Evolutionary conservation across 2,888 invertebrate species (phyloP), one percentile per base, ranked within the genome.

Genomic region (Nemotelus nigrinus): DNA sequence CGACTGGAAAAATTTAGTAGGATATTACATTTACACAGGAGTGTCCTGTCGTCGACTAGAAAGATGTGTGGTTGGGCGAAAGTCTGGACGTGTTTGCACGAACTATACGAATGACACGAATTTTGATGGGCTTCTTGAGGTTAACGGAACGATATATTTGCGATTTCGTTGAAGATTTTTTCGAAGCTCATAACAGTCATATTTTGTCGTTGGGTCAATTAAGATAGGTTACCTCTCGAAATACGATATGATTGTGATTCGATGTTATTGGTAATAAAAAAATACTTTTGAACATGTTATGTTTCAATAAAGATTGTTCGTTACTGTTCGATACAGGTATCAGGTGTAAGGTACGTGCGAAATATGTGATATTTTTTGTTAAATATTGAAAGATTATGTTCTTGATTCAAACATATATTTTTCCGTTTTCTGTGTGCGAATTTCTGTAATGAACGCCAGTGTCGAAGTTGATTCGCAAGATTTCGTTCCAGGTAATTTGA

Each of bases 261-360:
- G 25, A 70, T 55, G 55, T 55, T 70, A 70, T 70, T 70, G 70
- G 55, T 44, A 41, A 41, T 53, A 50, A 53, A 70, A 53, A 43
- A 50, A 55, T 39, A 55, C 55, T 70, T 55, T 55, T 70, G 70
- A 70, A 53, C 53, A 47, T 70, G 53, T 70, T 70, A 70, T 70
- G 10, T 3, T 44, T 55, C 10, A 8, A 65, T 65, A 25, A 25
- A 25, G 25, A 25, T 25, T 25, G 0, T 1, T 1, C 25, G 1
- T 25, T 25, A 25, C 1, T 25, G 25, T 25, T 25, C 25, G 25
- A 25, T 25, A 25, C 25, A 25, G 53, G 53, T 10, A 53, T 53
- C 7, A 53, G 53, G 10, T 7, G 53, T 53, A 53, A 7, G 53
- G 53, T 53, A 53, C 7, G 10, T 53, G 10, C 53, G 6, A 53